Conservation (phyloP, 2,888 invertebrate species). For the Protula sp. region DNA sequence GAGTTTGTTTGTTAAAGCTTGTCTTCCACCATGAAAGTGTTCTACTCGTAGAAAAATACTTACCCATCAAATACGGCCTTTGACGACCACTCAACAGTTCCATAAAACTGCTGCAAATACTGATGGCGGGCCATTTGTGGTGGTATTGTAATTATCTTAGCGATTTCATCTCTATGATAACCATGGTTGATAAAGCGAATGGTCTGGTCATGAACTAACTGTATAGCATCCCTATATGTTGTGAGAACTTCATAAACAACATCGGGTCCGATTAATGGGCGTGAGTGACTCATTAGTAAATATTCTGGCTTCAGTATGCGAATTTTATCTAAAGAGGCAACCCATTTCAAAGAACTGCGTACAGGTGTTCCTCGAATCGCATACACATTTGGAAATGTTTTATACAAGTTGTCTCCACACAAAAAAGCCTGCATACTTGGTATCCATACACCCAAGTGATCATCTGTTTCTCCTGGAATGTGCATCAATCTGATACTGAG, state of each 20-base stretch:
- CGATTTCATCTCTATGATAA: conserved; percentile 35
- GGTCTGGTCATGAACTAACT: conserved; percentile 43
- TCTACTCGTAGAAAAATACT: too few relatives aligned
- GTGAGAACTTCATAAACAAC: conserved; percentile 6
- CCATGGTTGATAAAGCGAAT: conserved; percentile 38
- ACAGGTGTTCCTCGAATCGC: conserved; percentile 40
- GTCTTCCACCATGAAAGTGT: too few relatives aligned
- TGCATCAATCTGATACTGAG: conserved; percentile 35
- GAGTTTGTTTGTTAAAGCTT: too few relatives aligned
- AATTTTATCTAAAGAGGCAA: conserved; percentile 36
- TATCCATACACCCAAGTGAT: conserved; percentile 45
- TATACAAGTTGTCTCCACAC: conserved; percentile 40
- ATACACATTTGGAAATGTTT: conserved; percentile 44
- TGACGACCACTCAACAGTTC: background rate
- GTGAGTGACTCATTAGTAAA: conserved; percentile 39
- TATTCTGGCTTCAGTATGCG: conserved; percentile 30
- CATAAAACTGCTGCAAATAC: background rate
- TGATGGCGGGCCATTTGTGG: too few relatives aligned
- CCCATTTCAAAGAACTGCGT: conserved; percentile 33
- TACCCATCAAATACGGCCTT: background rate
- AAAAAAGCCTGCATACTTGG: conserved; percentile 32
- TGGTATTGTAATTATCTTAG: too few relatives aligned
- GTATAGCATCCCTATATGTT: conserved; percentile 35
- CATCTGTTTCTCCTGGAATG: conserved; percentile 45
- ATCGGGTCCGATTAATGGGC: conserved; percentile 32